A percentile compares a stretch with the other conserved stretches of the same genome.
Conservation (phyloP, 2,888 invertebrate genomes). For the Bimastos eiseni region DNA sequence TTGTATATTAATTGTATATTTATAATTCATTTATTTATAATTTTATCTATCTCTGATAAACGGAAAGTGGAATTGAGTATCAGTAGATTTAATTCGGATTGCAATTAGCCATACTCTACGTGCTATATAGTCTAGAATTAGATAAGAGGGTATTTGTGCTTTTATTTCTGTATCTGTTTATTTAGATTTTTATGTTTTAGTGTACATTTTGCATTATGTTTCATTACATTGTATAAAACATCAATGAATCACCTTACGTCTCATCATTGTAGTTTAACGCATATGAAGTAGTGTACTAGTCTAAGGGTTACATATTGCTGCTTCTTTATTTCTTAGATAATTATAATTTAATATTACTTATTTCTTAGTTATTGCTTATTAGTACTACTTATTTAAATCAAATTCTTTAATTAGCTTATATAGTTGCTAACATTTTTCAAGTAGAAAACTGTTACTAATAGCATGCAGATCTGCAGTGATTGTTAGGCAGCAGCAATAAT, state of each 20-base stretch:
- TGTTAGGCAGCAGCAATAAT: not conserved
- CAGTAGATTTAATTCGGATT: not conserved
- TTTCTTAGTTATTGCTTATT: no score
- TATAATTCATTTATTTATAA: not conserved
- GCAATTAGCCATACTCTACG: not conserved
- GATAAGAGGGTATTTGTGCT: not conserved
- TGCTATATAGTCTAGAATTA: not conserved
- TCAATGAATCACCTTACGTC: not conserved
- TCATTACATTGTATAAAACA: not conserved
- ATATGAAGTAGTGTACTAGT: not conserved
- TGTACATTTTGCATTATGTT: not conserved
- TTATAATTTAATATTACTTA: not conserved
- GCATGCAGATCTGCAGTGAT: not conserved
- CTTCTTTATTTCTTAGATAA: not conserved
- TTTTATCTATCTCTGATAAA: not conserved
- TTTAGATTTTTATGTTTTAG: not conserved
- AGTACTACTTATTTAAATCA: not conserved
- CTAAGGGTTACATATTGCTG: not conserved
- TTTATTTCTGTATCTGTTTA: not conserved
- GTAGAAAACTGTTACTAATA: conserved; percentile 2
- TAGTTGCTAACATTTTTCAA: not conserved
- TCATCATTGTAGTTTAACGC: not conserved
- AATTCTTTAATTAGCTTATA: not conserved
- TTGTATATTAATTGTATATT: no score
- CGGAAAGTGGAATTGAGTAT: not conserved